phyloP scores from a whole-genome alignment of 2,888 invertebrate genomes.

The Synergus laeviventris region DNA sequence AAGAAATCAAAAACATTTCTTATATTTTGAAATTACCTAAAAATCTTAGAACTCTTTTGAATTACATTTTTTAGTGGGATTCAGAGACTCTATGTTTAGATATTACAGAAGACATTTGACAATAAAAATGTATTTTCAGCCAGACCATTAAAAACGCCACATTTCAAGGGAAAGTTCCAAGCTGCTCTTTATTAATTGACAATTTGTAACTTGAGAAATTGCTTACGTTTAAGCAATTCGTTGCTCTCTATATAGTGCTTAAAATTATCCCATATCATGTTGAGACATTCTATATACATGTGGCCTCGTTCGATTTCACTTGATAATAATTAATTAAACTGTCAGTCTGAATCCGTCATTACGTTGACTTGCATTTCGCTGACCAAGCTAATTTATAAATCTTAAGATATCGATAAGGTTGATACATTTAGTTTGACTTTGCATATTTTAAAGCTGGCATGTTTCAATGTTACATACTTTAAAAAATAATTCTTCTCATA shows the following conservation, averaged over 20 bases:
- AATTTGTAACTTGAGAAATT: constrained; percentile 37
- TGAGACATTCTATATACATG: neutral
- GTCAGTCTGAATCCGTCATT: constrained; percentile 31
- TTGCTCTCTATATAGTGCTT: neutral
- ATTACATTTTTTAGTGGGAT: too few species aligned
- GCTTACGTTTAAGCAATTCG: constrained; percentile 19
- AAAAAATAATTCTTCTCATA: neutral
- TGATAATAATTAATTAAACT: constrained; percentile 34
- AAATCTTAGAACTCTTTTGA: too few species aligned
- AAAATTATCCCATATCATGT: neutral
- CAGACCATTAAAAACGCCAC: neutral
- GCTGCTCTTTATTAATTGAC: neutral
- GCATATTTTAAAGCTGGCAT: too few species aligned
- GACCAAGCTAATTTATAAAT: constrained; percentile 18
- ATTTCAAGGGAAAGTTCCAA: constrained; percentile 1
- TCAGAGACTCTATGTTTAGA: too few species aligned
- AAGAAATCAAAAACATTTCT: too few species aligned
- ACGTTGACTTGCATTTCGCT: constrained; percentile 2
- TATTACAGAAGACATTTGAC: too few species aligned
- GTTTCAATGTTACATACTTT: too few species aligned
- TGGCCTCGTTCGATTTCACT: constrained; percentile 11
- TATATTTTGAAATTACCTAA: too few species aligned
- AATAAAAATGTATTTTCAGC: neutral
- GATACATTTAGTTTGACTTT: constrained; percentile 15
- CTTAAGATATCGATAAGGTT: neutral